These are phyloP conservation scores for Pseudococcus jackbeardsleyi DNA, from an alignment of 2,888 invertebrate species.

Conservation along the genomic window DNA sequence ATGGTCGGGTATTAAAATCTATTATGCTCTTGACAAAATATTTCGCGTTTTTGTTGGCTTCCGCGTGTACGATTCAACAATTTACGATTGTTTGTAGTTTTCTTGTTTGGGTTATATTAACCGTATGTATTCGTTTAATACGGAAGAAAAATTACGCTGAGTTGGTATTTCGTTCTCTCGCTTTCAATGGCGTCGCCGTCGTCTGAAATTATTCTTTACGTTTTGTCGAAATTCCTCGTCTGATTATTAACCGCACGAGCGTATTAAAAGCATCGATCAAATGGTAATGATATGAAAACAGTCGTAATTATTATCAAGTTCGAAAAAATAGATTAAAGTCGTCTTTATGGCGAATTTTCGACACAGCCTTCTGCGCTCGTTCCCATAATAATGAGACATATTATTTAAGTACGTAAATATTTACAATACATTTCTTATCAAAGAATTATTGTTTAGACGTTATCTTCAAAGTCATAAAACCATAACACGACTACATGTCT, in stretches of 20 bases:
- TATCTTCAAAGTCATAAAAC: not conserved
- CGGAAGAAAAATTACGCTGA: not conserved
- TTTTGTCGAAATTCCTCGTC: not conserved
- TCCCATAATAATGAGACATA: not conserved
- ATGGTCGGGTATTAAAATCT: conserved; percentile 10
- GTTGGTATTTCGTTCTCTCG: not conserved
- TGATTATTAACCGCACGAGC: not conserved
- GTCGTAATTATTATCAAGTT: too few species aligned
- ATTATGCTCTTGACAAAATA: conserved; percentile 10
- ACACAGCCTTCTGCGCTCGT: not conserved
- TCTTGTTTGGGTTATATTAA: not conserved
- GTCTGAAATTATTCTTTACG: not conserved
- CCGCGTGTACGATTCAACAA: not conserved
- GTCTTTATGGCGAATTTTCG: not conserved
- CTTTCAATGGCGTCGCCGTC: not conserved
- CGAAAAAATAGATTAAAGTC: not conserved
- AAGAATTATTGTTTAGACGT: not conserved
- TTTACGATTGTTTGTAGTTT: conserved; percentile 3
- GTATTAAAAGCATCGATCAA: not conserved
- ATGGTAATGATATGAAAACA: too few species aligned
- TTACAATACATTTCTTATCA: not conserved
- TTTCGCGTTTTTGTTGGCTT: conserved; percentile 10
- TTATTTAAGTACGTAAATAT: not conserved
- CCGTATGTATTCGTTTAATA: not conserved
- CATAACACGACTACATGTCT: not conserved